phyloP scores from a whole-genome alignment of 1,140 invertebrate genomes.

The Drosophila novamexicana region DNA sequence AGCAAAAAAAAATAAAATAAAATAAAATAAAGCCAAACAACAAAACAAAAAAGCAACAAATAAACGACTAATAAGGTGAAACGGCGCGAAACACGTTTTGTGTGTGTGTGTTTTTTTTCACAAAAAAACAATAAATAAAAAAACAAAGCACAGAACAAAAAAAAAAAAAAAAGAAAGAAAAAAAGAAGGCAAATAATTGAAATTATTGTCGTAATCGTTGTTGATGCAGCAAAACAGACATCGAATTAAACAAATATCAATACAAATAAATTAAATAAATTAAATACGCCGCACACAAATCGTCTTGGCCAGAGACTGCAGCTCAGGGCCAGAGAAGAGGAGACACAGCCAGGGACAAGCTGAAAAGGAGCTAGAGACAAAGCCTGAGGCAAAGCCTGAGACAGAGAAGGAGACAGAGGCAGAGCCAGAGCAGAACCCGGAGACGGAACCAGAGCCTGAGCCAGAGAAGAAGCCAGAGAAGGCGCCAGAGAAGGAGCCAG shows the following conservation, averaged over 20 bases:
- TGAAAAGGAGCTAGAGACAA: not conserved
- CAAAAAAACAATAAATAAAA: constrained; percentile 29
- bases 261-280: constrained; percentile 20
- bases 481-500: not conserved
- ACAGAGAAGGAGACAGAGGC: too few relatives aligned
- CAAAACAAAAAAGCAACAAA: constrained; percentile 24
- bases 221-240: constrained; percentile 37
- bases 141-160: too few relatives aligned
- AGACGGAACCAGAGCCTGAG: too few relatives aligned
- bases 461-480: not conserved
- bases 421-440: too few relatives aligned
- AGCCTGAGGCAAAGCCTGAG: too few relatives aligned
- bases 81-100: constrained; percentile 74
- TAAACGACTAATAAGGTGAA: constrained; percentile 47
- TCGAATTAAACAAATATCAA: constrained; percentile 25
- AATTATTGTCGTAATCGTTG: constrained; percentile 51
- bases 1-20: constrained; percentile 44
- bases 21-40: constrained; percentile 25
- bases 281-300: constrained; percentile 8
- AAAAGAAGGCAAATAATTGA: constrained; percentile 59
- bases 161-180: constrained; percentile 34
- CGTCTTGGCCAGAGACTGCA: constrained; percentile 1
- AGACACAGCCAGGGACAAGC: not conserved
- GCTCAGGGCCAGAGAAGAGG: not conserved
- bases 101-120: constrained; percentile 26